Evolutionary conservation across 2,797 vertebrate species (phyloP).

Genomic region (Hipposideros larvatus): DNA sequence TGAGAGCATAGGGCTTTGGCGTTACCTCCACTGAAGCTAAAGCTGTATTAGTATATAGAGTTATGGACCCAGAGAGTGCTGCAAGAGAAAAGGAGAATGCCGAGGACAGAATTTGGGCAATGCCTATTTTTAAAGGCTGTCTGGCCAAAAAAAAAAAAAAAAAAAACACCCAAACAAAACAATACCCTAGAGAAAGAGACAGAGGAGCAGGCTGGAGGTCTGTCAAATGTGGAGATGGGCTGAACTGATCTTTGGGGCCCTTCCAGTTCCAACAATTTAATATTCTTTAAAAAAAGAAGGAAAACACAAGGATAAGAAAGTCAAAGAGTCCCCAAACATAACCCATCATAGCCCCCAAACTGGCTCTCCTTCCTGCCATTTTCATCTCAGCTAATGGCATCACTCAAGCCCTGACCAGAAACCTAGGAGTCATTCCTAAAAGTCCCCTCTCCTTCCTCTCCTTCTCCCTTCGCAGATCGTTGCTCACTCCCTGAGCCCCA

Average conservation of each 20-base stretch:
- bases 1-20: not conserved
- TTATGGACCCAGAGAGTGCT: rapidly evolving
- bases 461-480: not conserved
- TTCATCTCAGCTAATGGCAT: not conserved
- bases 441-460: not conserved
- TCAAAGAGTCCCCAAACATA: not conserved
- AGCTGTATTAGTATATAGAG: not conserved
- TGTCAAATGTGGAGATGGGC: not conserved
- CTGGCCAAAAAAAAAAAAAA: too few species aligned
- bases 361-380: not conserved
- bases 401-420: too few species aligned
- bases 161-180: too few species aligned
- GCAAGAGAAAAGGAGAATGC: not conserved
- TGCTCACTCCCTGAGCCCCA: not conserved
- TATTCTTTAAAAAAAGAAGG: not conserved
- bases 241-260: not conserved
- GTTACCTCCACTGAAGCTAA: not conserved
- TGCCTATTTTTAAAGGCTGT: not conserved
- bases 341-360: too few species aligned
- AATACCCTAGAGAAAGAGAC: not conserved
- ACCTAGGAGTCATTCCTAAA: too few species aligned
- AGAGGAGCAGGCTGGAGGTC: not conserved
- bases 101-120: not conserved
- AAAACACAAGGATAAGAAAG: not conserved
- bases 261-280: not conserved